Evolutionary conservation across 2,888 invertebrate species (phyloP).

Genomic region (Oeneis ivallda): DNA sequence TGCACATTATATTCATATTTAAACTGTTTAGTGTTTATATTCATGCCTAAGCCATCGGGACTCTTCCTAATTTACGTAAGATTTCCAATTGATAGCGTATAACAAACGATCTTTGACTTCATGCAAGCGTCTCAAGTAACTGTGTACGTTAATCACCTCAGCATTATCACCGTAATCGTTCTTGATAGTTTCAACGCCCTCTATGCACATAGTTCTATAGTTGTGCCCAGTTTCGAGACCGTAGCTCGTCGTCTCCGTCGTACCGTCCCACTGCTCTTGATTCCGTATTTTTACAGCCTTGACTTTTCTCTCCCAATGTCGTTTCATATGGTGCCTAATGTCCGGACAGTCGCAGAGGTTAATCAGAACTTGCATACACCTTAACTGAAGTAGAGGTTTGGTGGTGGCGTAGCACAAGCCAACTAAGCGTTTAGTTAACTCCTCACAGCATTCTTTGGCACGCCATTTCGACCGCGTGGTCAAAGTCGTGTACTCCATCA

Average conservation of each 20-base stretch:
- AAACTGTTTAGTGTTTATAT: no score
- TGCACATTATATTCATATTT: no score
- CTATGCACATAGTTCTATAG: conserved; percentile 66
- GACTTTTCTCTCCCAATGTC: conserved; percentile 53
- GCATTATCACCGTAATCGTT: conserved; percentile 61
- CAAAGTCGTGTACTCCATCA: conserved; percentile 62
- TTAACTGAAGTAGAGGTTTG: conserved; percentile 59
- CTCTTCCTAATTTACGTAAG: conserved; percentile 50
- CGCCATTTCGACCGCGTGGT: conserved; percentile 72
- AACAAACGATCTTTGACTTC: conserved; percentile 56
- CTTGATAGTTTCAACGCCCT: conserved; percentile 60
- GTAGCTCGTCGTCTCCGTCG: conserved; percentile 55
- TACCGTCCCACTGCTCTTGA: conserved; percentile 68
- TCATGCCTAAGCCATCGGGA: neutral
- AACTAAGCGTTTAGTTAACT: conserved; percentile 56
- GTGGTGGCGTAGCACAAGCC: conserved; percentile 51
- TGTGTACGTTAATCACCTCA: conserved; percentile 60
- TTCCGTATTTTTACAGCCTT: conserved; percentile 52
- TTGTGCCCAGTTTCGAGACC: conserved; percentile 63
- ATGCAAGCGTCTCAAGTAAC: conserved; percentile 54
- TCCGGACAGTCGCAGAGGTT: conserved; percentile 73
- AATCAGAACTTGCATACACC: conserved; percentile 63
- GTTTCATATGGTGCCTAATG: conserved; percentile 58
- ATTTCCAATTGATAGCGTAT: conserved; percentile 58
- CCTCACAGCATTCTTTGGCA: conserved; percentile 57